phyloP scores from a whole-genome alignment of 2,888 invertebrate species.

The Aspidiotus destructor region DNA sequence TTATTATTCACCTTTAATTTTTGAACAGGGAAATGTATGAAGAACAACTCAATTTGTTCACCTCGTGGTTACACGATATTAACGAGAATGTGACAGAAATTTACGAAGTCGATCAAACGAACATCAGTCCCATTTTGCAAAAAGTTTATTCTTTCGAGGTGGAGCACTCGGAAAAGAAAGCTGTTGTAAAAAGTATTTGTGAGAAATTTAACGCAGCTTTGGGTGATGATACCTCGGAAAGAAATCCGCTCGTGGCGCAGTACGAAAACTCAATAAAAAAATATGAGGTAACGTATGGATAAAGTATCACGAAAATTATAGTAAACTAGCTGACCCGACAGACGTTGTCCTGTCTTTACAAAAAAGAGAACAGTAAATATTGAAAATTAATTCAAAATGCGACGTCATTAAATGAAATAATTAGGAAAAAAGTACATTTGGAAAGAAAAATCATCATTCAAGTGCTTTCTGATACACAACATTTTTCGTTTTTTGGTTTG shows the following conservation, averaged over 20 bases:
- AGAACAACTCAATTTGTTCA: conserved; percentile 65
- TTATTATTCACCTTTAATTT: too few species aligned
- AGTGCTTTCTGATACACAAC: too few species aligned
- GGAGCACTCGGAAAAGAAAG: conserved; percentile 75
- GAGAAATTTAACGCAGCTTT: conserved; percentile 58
- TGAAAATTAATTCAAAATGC: too few species aligned
- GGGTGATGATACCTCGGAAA: neutral
- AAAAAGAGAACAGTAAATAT: too few species aligned
- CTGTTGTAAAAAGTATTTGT: conserved; percentile 65
- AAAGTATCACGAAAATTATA: too few species aligned
- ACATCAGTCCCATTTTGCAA: conserved; percentile 67
- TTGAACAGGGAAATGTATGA: conserved; percentile 63
- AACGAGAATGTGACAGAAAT: conserved; percentile 58
- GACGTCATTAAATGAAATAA: too few species aligned
- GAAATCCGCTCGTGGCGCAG: conserved; percentile 11
- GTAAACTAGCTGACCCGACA: too few species aligned
- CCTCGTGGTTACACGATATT: conserved; percentile 56
- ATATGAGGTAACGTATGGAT: conserved; percentile 15
- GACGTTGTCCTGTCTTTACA: too few species aligned
- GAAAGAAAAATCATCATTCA: too few species aligned
- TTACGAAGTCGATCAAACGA: conserved; percentile 70
- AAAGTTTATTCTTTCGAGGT: conserved; percentile 68
- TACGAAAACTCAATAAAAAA: conserved; percentile 13
- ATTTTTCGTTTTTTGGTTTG: too few species aligned
- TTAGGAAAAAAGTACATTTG: too few species aligned